A percentile compares a stretch with the other conserved stretches of the same genome.
Conservation (phyloP, 2,888 invertebrate species). For the Balanococcus diminutus region DNA sequence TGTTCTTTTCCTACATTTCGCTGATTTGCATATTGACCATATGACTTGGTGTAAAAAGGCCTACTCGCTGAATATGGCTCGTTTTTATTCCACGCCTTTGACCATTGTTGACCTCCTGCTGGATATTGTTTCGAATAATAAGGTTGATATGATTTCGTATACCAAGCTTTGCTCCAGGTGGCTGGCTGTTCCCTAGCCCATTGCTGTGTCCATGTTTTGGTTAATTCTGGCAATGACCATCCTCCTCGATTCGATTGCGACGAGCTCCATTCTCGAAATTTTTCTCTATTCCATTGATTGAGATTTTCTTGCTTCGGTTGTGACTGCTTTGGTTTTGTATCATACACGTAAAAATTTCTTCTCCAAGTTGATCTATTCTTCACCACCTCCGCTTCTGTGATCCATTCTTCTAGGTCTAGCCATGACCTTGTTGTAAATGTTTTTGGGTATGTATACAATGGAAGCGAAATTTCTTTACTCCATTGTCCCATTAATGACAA, state of each 20-base stretch:
- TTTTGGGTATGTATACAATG: neutral
- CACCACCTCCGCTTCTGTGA: no score
- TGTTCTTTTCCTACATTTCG: neutral
- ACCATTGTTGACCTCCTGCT: neutral
- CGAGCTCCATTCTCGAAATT: neutral
- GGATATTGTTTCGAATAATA: neutral
- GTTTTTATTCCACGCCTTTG: neutral
- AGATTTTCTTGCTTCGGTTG: neutral
- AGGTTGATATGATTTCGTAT: neutral
- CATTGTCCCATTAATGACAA: neutral
- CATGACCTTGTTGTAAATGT: neutral
- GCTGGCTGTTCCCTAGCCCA: neutral
- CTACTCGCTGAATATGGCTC: neutral
- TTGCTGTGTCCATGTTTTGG: neutral
- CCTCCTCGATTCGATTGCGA: neutral
- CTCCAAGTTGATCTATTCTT: neutral
- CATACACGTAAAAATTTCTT: no score
- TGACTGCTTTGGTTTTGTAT: neutral
- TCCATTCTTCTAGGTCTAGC: neutral
- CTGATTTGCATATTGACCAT: neutral
- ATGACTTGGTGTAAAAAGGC: neutral
- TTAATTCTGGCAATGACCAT: neutral
- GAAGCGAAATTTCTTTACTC: neutral
- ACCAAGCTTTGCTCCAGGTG: neutral
- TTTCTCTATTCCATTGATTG: neutral